Percentiles rank a stretch among this genome's conserved stretches.
Evolutionary conservation across 2,888 invertebrate species (phyloP).

Genomic region (Rhodophaea formosa): DNA sequence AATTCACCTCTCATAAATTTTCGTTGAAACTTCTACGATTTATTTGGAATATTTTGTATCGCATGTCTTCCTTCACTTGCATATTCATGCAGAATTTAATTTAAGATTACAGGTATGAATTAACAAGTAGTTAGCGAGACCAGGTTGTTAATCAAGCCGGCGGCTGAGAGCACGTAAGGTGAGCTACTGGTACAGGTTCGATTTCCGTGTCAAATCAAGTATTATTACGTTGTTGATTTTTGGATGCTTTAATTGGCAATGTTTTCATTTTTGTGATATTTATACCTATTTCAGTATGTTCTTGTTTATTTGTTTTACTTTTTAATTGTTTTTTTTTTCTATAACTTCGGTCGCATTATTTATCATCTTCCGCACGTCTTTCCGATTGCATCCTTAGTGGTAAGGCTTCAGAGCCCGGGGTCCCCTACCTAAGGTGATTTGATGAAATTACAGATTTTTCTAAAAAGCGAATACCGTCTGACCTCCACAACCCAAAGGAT

Average conservation of each 20-base stretch:
- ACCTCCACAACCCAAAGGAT: no score
- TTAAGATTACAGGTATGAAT: slow-evolving; percentile 6
- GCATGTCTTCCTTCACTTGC: not conserved
- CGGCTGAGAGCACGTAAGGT: slow-evolving; percentile 1
- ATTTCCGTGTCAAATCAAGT: slow-evolving; percentile 10
- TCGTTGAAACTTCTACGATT: no score
- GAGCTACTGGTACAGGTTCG: slow-evolving; percentile 10
- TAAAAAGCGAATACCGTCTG: no score
- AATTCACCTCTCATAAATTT: no score
- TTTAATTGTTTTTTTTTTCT: no score
- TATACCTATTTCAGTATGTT: not conserved
- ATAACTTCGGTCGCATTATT: no score
- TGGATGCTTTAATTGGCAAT: not conserved
- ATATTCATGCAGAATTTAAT: slow-evolving; percentile 10
- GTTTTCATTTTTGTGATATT: not conserved
- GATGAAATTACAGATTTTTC: no score
- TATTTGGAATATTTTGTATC: not conserved
- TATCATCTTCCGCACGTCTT: no score
- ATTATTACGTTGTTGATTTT: not conserved
- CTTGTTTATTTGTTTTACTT: no score
- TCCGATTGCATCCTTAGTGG: no score
- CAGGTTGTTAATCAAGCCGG: slow-evolving; percentile 4
- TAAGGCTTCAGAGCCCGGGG: no score
- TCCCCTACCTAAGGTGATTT: no score
- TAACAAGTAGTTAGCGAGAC: slow-evolving; percentile 6